These are phyloP conservation scores for Melanophora roralis DNA, from an alignment of 2,888 invertebrate species.

Conservation along the genomic window DNA sequence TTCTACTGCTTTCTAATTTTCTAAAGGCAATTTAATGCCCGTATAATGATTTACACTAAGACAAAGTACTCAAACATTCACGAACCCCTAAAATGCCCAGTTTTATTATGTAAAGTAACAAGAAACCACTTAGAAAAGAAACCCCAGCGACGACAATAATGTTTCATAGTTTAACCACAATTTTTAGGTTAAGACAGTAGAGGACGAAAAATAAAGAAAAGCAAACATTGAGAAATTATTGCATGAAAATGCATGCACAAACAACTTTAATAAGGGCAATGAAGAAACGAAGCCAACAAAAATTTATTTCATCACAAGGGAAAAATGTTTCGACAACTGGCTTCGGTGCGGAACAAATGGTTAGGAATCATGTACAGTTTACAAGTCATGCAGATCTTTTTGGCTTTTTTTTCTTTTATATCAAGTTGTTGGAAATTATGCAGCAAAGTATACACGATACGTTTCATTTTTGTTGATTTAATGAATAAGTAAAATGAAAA, in stretches of 20 bases:
- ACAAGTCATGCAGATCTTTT: conserved; percentile 43
- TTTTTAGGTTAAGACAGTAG: conserved; percentile 44
- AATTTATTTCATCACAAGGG: conserved; percentile 51
- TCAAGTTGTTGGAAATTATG: conserved; percentile 46
- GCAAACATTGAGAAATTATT: conserved; percentile 22
- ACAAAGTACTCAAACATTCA: no score
- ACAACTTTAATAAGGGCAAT: conserved; percentile 23
- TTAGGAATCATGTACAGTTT: conserved; percentile 37
- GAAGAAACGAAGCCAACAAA: conserved; percentile 38
- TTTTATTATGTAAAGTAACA: background rate
- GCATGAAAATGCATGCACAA: conserved; percentile 19
- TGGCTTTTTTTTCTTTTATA: conserved; percentile 15
- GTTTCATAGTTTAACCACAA: conserved; percentile 31
- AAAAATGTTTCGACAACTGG: conserved; percentile 53
- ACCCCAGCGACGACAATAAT: conserved; percentile 27
- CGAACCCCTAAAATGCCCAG: background rate
- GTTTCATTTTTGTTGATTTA: conserved; percentile 3
- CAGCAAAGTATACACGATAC: conserved; percentile 34
- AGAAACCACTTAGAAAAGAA: conserved; percentile 11
- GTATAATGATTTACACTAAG: no score
- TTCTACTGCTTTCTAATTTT: no score
- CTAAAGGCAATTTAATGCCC: no score
- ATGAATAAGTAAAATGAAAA: background rate
- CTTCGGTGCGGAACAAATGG: conserved; percentile 25
- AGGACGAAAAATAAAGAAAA: background rate